phyloP scores from a whole-genome alignment of 2,888 invertebrate species.

The Aspidiotus rigidus region DNA sequence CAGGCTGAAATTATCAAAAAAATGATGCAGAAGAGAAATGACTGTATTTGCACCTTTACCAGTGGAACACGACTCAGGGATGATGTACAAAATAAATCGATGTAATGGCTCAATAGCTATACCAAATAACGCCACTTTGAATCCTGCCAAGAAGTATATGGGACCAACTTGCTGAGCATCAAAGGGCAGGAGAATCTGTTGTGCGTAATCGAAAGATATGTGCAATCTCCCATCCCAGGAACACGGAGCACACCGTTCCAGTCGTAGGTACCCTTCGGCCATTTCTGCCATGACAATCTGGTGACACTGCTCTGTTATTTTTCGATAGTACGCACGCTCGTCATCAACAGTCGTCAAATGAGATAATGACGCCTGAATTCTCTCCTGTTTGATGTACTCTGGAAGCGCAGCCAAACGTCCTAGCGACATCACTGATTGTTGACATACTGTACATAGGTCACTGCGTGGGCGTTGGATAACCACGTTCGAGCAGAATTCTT shows the following conservation, averaged over 20 bases:
- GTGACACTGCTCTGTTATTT: neutral
- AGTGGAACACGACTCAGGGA: neutral
- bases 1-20: neutral
- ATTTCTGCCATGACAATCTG: neutral
- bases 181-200: neutral
- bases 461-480: too few relatives aligned
- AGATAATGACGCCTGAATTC: neutral
- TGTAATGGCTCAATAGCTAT: neutral
- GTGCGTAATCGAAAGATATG: slow-evolving; percentile 9
- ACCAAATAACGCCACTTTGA: slow-evolving; percentile 5
- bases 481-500: too few relatives aligned
- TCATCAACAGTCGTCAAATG: neutral
- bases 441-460: too few relatives aligned
- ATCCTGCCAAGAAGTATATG: slow-evolving; percentile 5
- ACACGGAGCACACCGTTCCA: neutral
- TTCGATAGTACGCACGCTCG: neutral
- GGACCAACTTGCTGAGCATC: slow-evolving; percentile 29
- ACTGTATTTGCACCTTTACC: slow-evolving; percentile 3
- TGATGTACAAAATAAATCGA: neutral
- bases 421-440: too few relatives aligned
- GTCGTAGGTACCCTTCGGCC: neutral
- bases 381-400: neutral
- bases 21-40: neutral
- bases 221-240: slow-evolving; percentile 1
- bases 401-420: too few relatives aligned